Base-by-base conservation (phyloP, 1,140 invertebrate genomes). In the Drosophila malerkotliana region DNA sequence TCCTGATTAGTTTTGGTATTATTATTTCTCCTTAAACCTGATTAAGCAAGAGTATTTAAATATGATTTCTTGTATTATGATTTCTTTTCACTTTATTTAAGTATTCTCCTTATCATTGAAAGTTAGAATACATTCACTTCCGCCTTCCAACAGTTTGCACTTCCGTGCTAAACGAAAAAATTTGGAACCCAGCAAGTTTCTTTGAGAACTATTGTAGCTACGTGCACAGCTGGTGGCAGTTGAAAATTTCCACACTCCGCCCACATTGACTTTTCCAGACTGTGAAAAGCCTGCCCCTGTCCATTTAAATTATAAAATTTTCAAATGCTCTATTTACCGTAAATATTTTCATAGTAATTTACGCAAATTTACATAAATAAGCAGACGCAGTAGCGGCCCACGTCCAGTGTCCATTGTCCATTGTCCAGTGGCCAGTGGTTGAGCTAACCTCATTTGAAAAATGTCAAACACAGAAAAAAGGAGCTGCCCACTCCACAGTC, bases 291-390 rank as follows among this genome's bases (percentile, higher is more conserved):
- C 54, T 58, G 68, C 44, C 41, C 41, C 47, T 47, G 73, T 34
- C 82, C 58, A 81, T 78, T 87, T 81, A 66, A 66, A 52, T 79
- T 87, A 76, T 74, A 74, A 82, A 87, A 79, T 76, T 87, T 88
- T 85, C 72, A 85, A 87, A 79, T 69, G 78, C 74, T 82, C 82
- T 87, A 87, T 87, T 87, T 87, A 82, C 74, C 60, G 78, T 87
- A 87, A 87, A 87, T 87, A 88, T 87, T 87, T 87, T 82, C 75
- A 82, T 79, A 71, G 82, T 87, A 87, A 88, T 87, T 87, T 76
- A 81, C 78, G 67, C 71, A 87, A 88, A 87, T 87, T 87, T 88
- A 78, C 83, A 87, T 87, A 87, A 87, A 87, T 82, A 88, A 87
- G 64, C 60, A 60, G 51, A 66, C 37, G 48, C 41, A 21, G 26